These are phyloP conservation scores for Ibycter americanus DNA, from an alignment of 2,797 vertebrate species.

Conservation along the genomic window DNA sequence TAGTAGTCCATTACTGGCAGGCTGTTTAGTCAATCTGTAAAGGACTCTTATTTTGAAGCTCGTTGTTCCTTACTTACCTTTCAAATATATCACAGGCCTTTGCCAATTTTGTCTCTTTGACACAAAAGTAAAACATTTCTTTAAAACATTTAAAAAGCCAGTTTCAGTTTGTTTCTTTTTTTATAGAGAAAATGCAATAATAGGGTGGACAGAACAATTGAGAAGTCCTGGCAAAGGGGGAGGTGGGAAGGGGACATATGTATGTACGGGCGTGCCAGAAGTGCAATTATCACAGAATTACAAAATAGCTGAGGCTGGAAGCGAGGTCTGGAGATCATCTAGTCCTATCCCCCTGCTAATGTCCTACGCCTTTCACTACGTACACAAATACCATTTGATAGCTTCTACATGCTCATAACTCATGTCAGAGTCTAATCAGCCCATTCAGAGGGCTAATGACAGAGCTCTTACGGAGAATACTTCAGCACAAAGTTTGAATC, in stretches of 20 bases:
- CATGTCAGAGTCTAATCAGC: background rate
- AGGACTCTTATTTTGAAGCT: background rate
- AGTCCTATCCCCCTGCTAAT: background rate
- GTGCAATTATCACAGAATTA: background rate
- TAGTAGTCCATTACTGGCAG: background rate
- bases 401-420: background rate
- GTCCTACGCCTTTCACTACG: background rate
- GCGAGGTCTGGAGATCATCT: background rate
- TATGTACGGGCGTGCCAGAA: fast-evolving
- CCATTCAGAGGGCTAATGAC: background rate
- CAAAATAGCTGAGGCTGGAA: background rate
- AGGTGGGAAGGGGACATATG: background rate
- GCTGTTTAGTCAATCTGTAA: background rate
- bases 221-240: fast-evolving
- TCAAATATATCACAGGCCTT: background rate
- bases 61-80: background rate
- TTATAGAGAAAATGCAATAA: background rate
- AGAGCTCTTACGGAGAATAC: background rate
- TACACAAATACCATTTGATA: background rate
- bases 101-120: background rate
- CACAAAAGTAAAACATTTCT: background rate
- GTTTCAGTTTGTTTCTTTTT: background rate
- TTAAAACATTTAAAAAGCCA: background rate
- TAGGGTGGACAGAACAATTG: background rate
- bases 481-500: background rate